Evolutionary conservation across 2,797 vertebrate genomes (phyloP).

Genomic region (Odontamblyopus lacepedii): DNA sequence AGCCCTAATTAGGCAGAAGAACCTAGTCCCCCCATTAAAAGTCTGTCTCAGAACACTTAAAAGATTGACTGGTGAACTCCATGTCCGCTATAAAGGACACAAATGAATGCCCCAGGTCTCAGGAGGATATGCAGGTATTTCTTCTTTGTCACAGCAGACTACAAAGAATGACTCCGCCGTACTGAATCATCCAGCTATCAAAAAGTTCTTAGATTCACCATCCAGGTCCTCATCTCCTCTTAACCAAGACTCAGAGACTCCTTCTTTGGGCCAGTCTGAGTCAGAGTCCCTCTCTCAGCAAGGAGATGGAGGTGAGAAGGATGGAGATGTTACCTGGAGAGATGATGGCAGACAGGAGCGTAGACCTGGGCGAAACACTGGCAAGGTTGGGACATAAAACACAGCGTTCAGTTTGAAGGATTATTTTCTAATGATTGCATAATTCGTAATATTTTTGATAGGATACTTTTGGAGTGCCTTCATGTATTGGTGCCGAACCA

Average conservation of each 20-base stretch:
- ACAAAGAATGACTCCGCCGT: constrained; percentile 86
- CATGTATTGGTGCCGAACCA: constrained; percentile 79
- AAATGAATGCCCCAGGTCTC: no score
- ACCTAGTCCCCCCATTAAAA: no score
- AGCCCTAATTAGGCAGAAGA: no score
- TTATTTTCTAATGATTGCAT: neutral
- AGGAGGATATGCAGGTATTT: neutral
- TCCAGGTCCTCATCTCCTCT: constrained; percentile 95
- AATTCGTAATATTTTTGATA: constrained; percentile 52
- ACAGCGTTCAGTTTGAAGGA: neutral
- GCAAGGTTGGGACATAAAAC: constrained; percentile 75
- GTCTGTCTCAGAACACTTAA: no score
- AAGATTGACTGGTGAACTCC: no score
- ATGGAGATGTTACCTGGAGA: constrained; percentile 78
- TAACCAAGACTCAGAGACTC: constrained; percentile 94
- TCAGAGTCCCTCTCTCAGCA: constrained; percentile 91
- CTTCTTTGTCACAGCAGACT: constrained; percentile 70
- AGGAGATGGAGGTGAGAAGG: constrained; percentile 88
- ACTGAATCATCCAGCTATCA: constrained; percentile 96
- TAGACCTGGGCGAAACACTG: constrained; percentile 82
- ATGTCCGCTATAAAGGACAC: no score
- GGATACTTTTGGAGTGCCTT: constrained; percentile 85
- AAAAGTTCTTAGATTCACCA: constrained; percentile 93
- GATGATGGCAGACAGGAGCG: constrained; percentile 80
- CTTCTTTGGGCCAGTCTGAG: constrained; percentile 91